Evolutionary conservation across 1,140 invertebrate species (phyloP).

Genomic region (Drosophila nigromelanica): DNA sequence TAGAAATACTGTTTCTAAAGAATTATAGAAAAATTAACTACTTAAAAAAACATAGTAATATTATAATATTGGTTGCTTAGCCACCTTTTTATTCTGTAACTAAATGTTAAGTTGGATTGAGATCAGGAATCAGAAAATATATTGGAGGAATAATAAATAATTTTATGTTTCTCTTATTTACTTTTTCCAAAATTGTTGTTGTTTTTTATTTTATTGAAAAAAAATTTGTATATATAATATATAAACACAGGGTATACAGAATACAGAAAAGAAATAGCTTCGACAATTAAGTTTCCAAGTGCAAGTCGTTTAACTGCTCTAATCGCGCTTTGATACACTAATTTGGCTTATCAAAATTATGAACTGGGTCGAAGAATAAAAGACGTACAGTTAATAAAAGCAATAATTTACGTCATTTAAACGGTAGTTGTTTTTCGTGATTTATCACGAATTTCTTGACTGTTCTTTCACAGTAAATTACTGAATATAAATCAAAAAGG

Average conservation of each 20-base stretch:
- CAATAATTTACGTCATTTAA: neutral
- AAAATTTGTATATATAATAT: no score
- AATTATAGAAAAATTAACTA: no score
- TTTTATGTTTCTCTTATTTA: no score
- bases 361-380: neutral
- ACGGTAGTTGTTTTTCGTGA: neutral
- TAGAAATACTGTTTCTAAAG: no score
- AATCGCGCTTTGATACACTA: slow-evolving; percentile 5
- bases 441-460: neutral
- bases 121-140: no score
- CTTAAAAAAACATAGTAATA: no score
- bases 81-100: no score
- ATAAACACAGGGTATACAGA: neutral
- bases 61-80: no score
- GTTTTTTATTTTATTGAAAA: no score
- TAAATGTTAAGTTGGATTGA: no score
- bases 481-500: neutral
- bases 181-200: no score
- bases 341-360: slow-evolving; percentile 5
- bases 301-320: neutral
- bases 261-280: neutral
- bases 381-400: neutral
- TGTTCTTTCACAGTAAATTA: neutral
- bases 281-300: neutral
- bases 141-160: no score